Evolutionary conservation across 2,797 vertebrate species (phyloP), one percentile per base, ranked within the genome.

Genomic region (Lacerta viridis): DNA sequence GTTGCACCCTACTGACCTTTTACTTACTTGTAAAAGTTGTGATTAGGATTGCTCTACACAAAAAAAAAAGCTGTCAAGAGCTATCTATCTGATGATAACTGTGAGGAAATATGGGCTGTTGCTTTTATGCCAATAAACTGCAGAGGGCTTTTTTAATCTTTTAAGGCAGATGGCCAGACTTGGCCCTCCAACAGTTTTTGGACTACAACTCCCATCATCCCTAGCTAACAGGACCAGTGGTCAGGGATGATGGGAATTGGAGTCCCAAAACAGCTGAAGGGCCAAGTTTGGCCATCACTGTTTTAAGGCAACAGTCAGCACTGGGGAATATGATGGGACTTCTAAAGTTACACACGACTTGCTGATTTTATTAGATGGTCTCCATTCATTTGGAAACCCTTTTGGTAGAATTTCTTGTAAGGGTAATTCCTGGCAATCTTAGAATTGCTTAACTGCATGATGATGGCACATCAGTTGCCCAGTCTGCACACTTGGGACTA

Each of bases 121-220:
- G 9, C 89, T 93, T 41, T 39, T 80, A 8, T 80, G 27, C 78
- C 83, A 84, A 61, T 91, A 82, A 89, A 91, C 81, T 92, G 87
- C 87, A 55, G n/a, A 89, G 90, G 83, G 29, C 89, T 89, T 92
- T 75, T 41, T 33, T 33, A 1, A 69, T 15, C 5, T 66, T 84
- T 55, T 68, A 55, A 55, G 50, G 50, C 50, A 55, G 50, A 15
- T 55, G 3, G 13, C 50, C 13, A 55, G 15, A 55, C 50, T 55
- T 55, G 13, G 50, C 50, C 50, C 50, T 55, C 50, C 50, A 15
- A 13, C 50, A 15, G 50, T 15, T 15, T 15, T 55, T 15, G 50
- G 50, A 55, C 50, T 55, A 55, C 50, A 55, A 15, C 50, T 55
- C 50, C 50, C 50, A 55, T 55, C 13, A 55, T 15, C 50, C 50